Conservation (phyloP, 2,888 invertebrate genomes). For the Xylocampa areola region DNA sequence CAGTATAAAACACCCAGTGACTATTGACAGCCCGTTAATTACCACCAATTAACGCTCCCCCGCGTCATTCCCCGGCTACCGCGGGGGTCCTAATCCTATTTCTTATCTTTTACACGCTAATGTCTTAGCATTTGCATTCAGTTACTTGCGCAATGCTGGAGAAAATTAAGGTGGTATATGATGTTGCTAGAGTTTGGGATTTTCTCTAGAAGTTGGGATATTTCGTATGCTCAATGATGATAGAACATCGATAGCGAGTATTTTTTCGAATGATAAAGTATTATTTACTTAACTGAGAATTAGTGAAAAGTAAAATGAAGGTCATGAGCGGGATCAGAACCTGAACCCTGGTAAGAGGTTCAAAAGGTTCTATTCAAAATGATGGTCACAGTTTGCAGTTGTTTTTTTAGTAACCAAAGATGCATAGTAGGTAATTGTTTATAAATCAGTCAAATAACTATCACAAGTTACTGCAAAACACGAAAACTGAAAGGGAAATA, state of each 20-base stretch:
- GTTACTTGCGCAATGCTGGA: constrained; percentile 72
- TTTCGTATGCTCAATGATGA: not conserved
- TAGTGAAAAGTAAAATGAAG: too few species aligned
- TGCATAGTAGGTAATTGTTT: not conserved
- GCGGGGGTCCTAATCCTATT: constrained; percentile 82
- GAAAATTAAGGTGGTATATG: constrained; percentile 59
- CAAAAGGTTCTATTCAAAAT: too few species aligned
- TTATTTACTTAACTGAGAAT: too few species aligned
- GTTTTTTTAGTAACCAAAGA: too few species aligned
- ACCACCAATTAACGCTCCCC: constrained; percentile 73
- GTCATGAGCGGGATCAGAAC: too few species aligned
- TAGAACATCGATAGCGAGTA: too few species aligned
- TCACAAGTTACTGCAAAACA: too few species aligned
- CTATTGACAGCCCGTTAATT: constrained; percentile 67
- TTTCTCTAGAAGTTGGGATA: constrained; percentile 16
- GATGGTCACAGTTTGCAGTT: too few species aligned
- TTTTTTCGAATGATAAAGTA: too few species aligned
- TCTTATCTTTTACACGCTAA: constrained; percentile 87
- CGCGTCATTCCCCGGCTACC: constrained; percentile 50
- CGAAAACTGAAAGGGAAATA: not conserved
- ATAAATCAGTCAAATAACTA: too few species aligned
- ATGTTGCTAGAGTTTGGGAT: constrained; percentile 23
- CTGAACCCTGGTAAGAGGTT: too few species aligned
- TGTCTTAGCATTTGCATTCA: constrained; percentile 85
- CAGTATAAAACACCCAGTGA: constrained; percentile 17